These are phyloP conservation scores for Philereme vetulata DNA, from an alignment of 2,888 invertebrate genomes.

Conservation along the genomic window DNA sequence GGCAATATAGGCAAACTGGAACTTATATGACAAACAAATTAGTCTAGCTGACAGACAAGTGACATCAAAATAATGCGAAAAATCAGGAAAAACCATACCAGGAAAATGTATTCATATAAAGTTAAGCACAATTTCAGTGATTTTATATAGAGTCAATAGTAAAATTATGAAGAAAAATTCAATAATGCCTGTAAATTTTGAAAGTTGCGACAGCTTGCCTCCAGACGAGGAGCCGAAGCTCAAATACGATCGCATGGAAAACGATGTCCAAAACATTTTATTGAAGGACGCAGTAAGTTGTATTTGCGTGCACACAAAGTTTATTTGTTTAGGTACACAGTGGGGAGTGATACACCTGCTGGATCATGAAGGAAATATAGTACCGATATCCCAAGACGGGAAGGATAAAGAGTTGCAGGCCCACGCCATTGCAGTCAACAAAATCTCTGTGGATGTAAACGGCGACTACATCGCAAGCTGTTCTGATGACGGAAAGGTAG, in stretches of 20 bases:
- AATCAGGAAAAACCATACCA: conserved; percentile 3
- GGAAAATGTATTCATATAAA: conserved; percentile 18
- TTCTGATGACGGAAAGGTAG: conserved; percentile 94
- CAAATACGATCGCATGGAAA: conserved; percentile 94
- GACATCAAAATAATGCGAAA: neutral
- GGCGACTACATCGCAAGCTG: conserved; percentile 98
- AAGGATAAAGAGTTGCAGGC: conserved; percentile 88
- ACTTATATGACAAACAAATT: too few relatives aligned
- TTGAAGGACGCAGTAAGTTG: conserved; percentile 93
- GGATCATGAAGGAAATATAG: conserved; percentile 95
- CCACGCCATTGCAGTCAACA: conserved; percentile 96
- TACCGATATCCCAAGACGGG: conserved; percentile 82
- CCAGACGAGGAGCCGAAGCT: conserved; percentile 91
- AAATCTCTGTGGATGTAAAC: conserved; percentile 95
- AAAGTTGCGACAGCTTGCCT: conserved; percentile 73
- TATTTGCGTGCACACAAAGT: conserved; percentile 97
- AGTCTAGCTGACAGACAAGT: too few relatives aligned
- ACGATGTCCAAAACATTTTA: conserved; percentile 93
- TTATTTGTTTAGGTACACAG: conserved; percentile 95
- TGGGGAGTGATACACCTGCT: conserved; percentile 95
- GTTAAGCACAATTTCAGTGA: conserved; percentile 30
- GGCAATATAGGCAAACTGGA: too few relatives aligned
- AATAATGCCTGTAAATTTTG: conserved; percentile 70
- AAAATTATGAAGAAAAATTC: conserved; percentile 20
- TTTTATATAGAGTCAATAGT: conserved; percentile 2